Evolutionary conservation across 2,797 vertebrate species (phyloP).

Genomic region (Decapterus maruadsi): DNA sequence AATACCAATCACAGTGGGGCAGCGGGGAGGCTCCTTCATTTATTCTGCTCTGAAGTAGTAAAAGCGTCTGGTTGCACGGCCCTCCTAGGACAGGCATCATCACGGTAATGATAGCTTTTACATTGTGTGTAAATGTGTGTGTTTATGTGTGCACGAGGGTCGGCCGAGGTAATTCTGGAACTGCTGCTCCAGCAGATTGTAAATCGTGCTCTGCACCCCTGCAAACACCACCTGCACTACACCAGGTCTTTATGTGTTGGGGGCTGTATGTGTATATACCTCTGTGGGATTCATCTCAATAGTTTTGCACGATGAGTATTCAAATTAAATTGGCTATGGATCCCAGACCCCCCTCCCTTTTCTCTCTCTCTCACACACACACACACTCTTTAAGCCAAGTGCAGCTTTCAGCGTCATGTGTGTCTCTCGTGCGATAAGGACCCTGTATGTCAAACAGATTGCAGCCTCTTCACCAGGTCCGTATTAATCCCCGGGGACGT

Average conservation of each 20-base stretch:
- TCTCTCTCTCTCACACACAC: too few relatives aligned
- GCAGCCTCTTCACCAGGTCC: slow-evolving; percentile 21
- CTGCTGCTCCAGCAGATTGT: slow-evolving; percentile 24
- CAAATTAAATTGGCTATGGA: slow-evolving; percentile 16
- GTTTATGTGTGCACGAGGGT: background rate
- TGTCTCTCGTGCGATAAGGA: slow-evolving; percentile 2
- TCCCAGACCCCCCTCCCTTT: background rate
- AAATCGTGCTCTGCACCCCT: background rate
- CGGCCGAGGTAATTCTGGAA: slow-evolving; percentile 20
- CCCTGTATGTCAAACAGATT: slow-evolving; percentile 15
- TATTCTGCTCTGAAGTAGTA: slow-evolving; percentile 29
- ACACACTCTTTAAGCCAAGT: background rate
- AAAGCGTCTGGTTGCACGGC: slow-evolving; percentile 24
- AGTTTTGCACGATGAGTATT: slow-evolving; percentile 7
- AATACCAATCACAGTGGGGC: slow-evolving; percentile 41
- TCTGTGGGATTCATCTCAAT: slow-evolving; percentile 29
- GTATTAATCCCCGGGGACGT: slow-evolving; percentile 18
- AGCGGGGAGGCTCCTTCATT: slow-evolving; percentile 25
- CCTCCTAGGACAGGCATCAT: slow-evolving; percentile 26
- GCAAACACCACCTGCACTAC: background rate
- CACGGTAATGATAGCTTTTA: slow-evolving; percentile 2
- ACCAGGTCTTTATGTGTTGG: background rate
- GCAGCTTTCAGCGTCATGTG: background rate
- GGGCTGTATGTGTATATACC: background rate
- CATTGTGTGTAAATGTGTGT: background rate